A percentile compares a stretch with the other conserved stretches of the same genome.
Evolutionary conservation across 1,140 invertebrate species (phyloP).

Genomic region (Homarus americanus): DNA sequence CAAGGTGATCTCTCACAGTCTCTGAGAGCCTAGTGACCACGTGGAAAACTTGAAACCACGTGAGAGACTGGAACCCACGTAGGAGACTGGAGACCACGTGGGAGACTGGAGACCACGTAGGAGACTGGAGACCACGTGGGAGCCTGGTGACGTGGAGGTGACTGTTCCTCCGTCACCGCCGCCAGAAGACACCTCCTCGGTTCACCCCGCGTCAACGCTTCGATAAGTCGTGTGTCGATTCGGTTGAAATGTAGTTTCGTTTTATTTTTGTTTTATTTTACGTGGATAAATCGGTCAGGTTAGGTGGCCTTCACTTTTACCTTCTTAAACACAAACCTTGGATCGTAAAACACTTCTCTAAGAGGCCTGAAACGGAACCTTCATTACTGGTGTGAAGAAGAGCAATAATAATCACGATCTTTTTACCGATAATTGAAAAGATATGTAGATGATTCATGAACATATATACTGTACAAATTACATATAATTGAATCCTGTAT

Average conservation of each 20-base stretch:
- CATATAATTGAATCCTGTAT: no score
- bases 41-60: background rate
- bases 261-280: slow-evolving; percentile 3
- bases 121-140: background rate
- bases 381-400: no score
- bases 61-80: background rate
- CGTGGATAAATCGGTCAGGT: background rate
- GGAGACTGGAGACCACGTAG: no score
- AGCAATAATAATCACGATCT: no score
- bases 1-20: no score
- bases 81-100: background rate
- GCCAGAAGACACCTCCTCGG: background rate
- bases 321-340: background rate
- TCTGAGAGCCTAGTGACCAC: no score
- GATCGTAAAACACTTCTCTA: slow-evolving; percentile 35
- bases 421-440: no score
- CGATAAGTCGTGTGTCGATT: slow-evolving; percentile 35
- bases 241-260: background rate
- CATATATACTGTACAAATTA: no score
- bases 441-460: no score
- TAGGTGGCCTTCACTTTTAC: slow-evolving; percentile 24
- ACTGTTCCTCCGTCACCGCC: background rate
- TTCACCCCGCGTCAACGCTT: slow-evolving; percentile 17
- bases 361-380: background rate
- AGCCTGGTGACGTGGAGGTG: no score